These are phyloP conservation scores for Opisthocomus hoazin DNA, from an alignment of 2,113 vertebrate genomes.

Conservation along the genomic window DNA sequence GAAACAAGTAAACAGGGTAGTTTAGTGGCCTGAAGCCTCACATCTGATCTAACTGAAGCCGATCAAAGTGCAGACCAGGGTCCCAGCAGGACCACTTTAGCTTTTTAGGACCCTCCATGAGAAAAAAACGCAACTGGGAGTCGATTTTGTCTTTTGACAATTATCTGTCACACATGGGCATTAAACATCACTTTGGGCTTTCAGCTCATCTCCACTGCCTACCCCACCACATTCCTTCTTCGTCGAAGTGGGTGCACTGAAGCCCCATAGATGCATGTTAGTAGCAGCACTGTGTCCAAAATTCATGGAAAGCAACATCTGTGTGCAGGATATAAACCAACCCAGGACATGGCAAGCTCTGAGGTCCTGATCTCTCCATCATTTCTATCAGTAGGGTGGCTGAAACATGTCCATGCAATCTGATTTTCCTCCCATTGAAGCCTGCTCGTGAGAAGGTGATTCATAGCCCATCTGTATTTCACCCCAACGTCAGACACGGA, in stretches of 20 bases:
- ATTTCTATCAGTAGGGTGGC: background rate
- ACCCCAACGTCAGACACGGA: background rate
- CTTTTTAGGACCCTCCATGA: background rate
- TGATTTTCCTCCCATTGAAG: background rate
- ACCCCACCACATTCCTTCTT: background rate
- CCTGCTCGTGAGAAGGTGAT: background rate
- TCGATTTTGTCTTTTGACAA: background rate
- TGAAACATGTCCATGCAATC: background rate
- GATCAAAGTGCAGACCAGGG: background rate
- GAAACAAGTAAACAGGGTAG: background rate
- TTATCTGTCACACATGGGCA: background rate
- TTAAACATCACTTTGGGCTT: background rate
- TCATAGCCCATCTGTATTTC: background rate
- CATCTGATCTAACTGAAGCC: background rate
- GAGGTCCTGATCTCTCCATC: background rate
- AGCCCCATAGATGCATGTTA: fast-evolving
- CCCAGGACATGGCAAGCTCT: background rate
- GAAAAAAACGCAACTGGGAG: background rate
- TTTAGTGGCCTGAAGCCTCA: background rate
- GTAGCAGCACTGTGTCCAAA: background rate
- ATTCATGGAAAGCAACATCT: background rate
- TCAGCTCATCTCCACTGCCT: background rate
- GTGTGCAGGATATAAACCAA: background rate
- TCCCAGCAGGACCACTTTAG: background rate
- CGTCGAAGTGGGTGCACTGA: fast-evolving